Base-by-base conservation (phyloP, 2,888 invertebrate genomes). In the Sepioteuthis lessoniana region DNA sequence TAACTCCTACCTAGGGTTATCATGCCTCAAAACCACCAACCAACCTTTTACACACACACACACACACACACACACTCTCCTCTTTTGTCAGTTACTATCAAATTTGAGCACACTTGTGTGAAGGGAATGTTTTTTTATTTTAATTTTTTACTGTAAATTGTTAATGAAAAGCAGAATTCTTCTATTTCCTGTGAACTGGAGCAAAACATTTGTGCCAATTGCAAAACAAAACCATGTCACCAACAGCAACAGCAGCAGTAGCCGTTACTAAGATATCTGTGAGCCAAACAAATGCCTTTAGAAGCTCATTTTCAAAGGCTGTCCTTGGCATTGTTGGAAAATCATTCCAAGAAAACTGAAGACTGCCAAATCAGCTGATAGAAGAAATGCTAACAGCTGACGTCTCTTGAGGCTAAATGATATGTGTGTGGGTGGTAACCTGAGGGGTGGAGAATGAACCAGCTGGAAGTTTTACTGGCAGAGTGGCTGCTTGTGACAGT, bases 371-470 rank as follows among this genome's bases (percentile, higher is more conserved):
- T 76, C 76, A 76, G 76, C 76, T 31, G 76, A 76, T 8, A 76
- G 31, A 76, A 76, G 31, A 76, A 76, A 76, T n/a, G 76, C 76
- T 76, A 76, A 76, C 76, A 76, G 76, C n/a, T n/a, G 8, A 76
- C 16, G 60, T 60, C 60, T 60, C 28, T 28, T 3, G 60, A 60
- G 16, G 76, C 76, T 16, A 76, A 76, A 16, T 7, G 7, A n/a
- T n/a, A n/a, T n/a, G n/a, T n/a, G 76, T n/a, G 76, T 76, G 76
- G 76, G 76, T 76, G 76, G 76, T 31, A 76, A 60, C 76, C 76
- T 31, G 31, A 31, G 76, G 13, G 31, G 10, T 60, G 55, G 13
- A 10, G 16, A n/a, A n/a, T n/a, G n/a, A n/a, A 31, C 31, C 76
- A 76, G 76, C 31, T 76, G 50, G 21, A 50, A 16, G 21, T 19